A percentile compares a stretch with the other conserved stretches of the same genome.
phyloP scores from a whole-genome alignment of 1,140 invertebrate genomes.

The Mamestra configurata region DNA sequence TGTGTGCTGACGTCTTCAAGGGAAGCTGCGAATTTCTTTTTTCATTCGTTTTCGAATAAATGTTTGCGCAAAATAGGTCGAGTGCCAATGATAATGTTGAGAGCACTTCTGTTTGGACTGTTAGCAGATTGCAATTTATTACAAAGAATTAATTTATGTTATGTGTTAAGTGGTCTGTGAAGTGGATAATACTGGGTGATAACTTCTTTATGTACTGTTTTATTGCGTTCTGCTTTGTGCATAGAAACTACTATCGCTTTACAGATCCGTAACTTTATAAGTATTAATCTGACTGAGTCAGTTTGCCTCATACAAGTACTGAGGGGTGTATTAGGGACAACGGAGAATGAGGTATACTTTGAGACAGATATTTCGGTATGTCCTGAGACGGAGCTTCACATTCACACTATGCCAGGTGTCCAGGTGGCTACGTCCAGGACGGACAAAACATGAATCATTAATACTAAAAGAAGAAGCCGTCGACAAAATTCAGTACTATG shows the following conservation, averaged over 20 bases:
- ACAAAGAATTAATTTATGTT: slow-evolving; percentile 26
- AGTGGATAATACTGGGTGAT: slow-evolving; percentile 12
- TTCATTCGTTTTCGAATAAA: slow-evolving; percentile 16
- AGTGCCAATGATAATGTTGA: slow-evolving; percentile 37
- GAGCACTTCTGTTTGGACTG: slow-evolving; percentile 16
- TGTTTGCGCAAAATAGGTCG: slow-evolving; percentile 31
- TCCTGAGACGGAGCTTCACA: too few relatives aligned
- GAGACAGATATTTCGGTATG: too few relatives aligned
- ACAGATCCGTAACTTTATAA: too few relatives aligned
- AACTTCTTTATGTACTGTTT: not conserved
- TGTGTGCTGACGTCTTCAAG: not conserved
- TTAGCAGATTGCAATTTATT: slow-evolving; percentile 30
- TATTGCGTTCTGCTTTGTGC: not conserved
- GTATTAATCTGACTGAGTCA: too few relatives aligned
- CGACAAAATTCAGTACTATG: not conserved
- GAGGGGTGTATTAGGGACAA: too few relatives aligned
- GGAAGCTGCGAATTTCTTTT: slow-evolving; percentile 8
- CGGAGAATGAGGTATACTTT: too few relatives aligned
- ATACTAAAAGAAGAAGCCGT: too few relatives aligned
- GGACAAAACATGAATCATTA: too few relatives aligned
- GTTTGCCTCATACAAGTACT: too few relatives aligned
- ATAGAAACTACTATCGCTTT: too few relatives aligned
- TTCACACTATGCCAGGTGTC: too few relatives aligned
- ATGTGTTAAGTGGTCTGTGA: slow-evolving; percentile 13
- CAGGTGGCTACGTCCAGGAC: too few relatives aligned